Base-by-base conservation (phyloP, 2,113 vertebrate species). In the Carassius carassius region DNA sequence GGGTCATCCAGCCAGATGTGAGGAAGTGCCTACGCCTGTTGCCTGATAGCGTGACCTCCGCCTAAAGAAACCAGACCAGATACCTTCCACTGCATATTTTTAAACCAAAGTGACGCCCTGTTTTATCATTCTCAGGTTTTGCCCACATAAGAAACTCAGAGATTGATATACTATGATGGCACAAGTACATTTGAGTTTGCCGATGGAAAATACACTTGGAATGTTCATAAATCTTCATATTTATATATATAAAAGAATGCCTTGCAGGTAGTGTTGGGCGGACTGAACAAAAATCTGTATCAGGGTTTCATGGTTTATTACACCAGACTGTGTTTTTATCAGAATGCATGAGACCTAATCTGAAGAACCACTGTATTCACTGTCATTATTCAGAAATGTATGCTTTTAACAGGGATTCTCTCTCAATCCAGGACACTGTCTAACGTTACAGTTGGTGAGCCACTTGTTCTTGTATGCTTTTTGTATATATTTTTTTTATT, bases 91-190 rank as follows among this genome's bases (percentile, higher is more conserved):
- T 58, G 67, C 47, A 37, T 60, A 23, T 58, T 35, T 58, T 72
- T 29, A 19, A 1, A 70, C 37, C 5, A 6, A 51, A 65, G 62
- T 9, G 35, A 82, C 58, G 25, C 79, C 75, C 81, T 86, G 84
- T 86, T 88, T 86, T 60, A 88, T 88, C 69, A 19, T 21, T 25
- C 37, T 60, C 44, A 16, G 67, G 25, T 56, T 88, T 85, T 80
- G n/a, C n/a, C 25, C 25, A 74, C 56, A 60, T 60, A n/a, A 7
- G 12, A 19, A 19, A n/a, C 56, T 21, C 41, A 56, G 19, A 25
- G n/a, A 23, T 67, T 56, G 82, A 58, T 74, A 37, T 47, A 65
- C n/a, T 13, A 17, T 74, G 56, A 65, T 35, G n/a, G 67, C 17
- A 56, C 51, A 73, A 19, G 65, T 47, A 47, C 37, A 62, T 54